Evolutionary conservation across 2,797 vertebrate genomes (phyloP), one percentile per base, ranked within the genome.

Genomic region (Hephaestus fuliginosus): DNA sequence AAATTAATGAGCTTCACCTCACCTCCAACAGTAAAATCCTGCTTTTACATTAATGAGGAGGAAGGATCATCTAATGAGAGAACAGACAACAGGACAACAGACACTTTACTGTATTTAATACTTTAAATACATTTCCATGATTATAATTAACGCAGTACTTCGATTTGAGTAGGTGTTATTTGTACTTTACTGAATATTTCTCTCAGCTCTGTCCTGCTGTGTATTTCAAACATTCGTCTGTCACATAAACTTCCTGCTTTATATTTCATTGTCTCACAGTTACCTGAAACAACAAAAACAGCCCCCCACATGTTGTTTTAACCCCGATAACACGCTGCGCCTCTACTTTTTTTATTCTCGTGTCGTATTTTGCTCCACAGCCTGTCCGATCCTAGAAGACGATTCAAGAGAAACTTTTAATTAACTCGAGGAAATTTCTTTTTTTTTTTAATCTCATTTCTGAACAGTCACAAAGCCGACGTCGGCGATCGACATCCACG

Each of bases 401-500:
- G 39, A 17, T 9, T 44, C 39, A 22, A 14, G 7, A 2, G 51
- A 5, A 22, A 18, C n/a, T 39, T 48, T 28, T 12, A 52, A 22
- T 53, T 4, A 13, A 36, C 4, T 36, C n/a, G 7, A 28, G 41
- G n/a, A 56, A 46, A 48, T 30, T 39, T 70, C 1, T 55, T 17
- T 64, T 49, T 2, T 63, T 39, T 5, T 25, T 25, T 25, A 25
- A 25, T 7, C 28, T 53, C 1, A 2, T 43, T 53, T 7, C 0
- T 74, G 17, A 5, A 65, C 90, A 96, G 95, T 87, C 43, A 39
- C 86, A 2, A 79, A 69, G 56, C 91, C 90, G 9, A 86, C 90
- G 0, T 92, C 91, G 4, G 96, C 96, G 0, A 89, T 98, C 63
- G 97, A 97, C 39, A 95, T 98, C 0, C 93, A 93, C 30, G 94